Evolutionary conservation across 2,113 vertebrate species (phyloP).

Genomic region (Ranitomeya imitator): DNA sequence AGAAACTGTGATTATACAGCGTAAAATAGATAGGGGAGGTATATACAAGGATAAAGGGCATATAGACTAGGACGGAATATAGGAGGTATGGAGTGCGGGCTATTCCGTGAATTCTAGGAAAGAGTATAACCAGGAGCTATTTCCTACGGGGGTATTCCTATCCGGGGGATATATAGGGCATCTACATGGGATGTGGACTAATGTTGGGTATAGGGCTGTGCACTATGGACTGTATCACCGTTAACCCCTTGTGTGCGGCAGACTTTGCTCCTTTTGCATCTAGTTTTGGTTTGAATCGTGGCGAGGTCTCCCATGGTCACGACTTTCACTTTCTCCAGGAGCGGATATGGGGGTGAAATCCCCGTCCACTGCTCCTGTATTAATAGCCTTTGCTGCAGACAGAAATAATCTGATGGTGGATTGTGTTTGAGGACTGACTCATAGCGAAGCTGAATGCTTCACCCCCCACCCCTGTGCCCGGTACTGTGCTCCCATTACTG

Average conservation of each 20-base stretch:
- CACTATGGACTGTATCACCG: not conserved
- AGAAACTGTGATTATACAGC: no score
- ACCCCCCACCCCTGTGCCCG: no score
- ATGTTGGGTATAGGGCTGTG: not conserved
- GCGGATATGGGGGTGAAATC: not conserved
- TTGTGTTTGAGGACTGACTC: not conserved
- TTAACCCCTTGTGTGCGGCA: not conserved
- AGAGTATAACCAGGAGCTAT: not conserved
- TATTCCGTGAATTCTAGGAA: no score
- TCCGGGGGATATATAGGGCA: not conserved
- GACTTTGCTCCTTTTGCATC: not conserved
- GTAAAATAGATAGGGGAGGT: not conserved
- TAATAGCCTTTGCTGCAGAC: constrained; percentile 2
- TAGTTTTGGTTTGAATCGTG: not conserved
- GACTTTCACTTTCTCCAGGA: not conserved
- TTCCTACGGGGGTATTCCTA: not conserved
- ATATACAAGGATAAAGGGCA: not conserved
- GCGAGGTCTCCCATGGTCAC: not conserved
- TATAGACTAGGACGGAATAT: not conserved
- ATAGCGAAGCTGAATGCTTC: not conserved
- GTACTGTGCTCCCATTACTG: no score
- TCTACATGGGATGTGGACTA: not conserved
- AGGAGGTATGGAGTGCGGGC: no score
- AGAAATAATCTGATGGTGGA: not conserved
- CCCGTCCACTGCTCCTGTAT: not conserved